phyloP scores from a whole-genome alignment of 2,113 vertebrate genomes.

The Odontophorus gujanensis region DNA sequence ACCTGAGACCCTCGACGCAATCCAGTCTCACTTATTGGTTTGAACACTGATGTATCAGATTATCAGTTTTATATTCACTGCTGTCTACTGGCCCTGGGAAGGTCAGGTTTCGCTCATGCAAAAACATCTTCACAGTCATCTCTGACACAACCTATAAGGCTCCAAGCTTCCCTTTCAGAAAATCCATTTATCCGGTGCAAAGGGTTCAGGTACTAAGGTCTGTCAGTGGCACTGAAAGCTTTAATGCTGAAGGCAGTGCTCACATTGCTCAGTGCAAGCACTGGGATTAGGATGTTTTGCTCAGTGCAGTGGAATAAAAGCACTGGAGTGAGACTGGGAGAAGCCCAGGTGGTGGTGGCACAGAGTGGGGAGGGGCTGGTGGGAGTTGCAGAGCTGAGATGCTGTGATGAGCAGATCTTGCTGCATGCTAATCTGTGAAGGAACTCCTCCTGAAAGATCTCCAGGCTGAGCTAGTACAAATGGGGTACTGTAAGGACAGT shows the following conservation, averaged over 20 bases:
- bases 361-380: rapidly evolving
- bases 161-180: neutral
- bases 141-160: rapidly evolving
- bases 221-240: neutral
- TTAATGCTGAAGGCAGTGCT: neutral
- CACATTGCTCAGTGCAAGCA: neutral
- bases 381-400: neutral
- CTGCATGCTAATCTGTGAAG: neutral
- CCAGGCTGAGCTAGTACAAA: neutral
- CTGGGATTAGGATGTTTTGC: neutral
- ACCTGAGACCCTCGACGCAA: neutral
- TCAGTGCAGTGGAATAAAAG: neutral
- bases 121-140: neutral
- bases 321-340: neutral
- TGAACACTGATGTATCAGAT: neutral
- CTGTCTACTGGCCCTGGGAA: neutral
- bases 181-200: neutral
- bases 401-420: neutral
- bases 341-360: neutral
- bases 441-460: neutral
- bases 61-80: neutral
- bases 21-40: neutral
- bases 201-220: neutral
- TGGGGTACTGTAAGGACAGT: slow-evolving; percentile 68
- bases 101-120: neutral